Evolutionary conservation across 1,140 invertebrate species (phyloP).

Genomic region (Argopecten irradians): DNA sequence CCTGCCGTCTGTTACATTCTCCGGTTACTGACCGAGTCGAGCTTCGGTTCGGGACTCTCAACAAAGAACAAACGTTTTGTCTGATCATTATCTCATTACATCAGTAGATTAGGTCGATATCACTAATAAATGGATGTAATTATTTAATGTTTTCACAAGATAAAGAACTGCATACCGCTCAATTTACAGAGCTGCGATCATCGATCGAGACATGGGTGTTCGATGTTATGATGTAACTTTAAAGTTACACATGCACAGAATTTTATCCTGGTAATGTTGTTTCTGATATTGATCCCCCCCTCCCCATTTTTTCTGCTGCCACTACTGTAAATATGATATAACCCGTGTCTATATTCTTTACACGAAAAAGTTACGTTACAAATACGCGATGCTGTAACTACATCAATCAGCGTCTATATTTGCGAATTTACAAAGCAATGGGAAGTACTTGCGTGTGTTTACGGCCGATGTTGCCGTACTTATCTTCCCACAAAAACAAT

Average conservation of each 20-base stretch:
- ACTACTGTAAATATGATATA: not conserved
- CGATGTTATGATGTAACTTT: not conserved
- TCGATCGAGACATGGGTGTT: not conserved
- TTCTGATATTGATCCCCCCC: not conserved
- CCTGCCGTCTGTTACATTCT: not conserved
- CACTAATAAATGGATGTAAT: not conserved
- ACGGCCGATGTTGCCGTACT: not conserved
- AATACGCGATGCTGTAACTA: not conserved
- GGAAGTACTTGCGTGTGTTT: not conserved
- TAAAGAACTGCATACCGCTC: not conserved
- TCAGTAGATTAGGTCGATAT: not conserved
- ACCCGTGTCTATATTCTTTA: not conserved
- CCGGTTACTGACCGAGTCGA: not conserved
- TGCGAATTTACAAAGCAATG: not conserved
- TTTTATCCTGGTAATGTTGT: not conserved
- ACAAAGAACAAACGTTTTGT: not conserved
- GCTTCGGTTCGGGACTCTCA: not conserved
- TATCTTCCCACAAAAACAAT: not conserved
- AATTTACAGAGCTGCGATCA: not conserved
- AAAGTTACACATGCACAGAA: not conserved
- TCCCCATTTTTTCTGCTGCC: not conserved
- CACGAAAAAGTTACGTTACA: not conserved
- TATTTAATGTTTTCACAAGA: slow-evolving; percentile 24
- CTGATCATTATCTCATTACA: not conserved
- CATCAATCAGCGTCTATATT: slow-evolving; percentile 9